Base-by-base conservation (phyloP, 2,888 invertebrate species). In the Caenorhabditis sulstoni region DNA sequence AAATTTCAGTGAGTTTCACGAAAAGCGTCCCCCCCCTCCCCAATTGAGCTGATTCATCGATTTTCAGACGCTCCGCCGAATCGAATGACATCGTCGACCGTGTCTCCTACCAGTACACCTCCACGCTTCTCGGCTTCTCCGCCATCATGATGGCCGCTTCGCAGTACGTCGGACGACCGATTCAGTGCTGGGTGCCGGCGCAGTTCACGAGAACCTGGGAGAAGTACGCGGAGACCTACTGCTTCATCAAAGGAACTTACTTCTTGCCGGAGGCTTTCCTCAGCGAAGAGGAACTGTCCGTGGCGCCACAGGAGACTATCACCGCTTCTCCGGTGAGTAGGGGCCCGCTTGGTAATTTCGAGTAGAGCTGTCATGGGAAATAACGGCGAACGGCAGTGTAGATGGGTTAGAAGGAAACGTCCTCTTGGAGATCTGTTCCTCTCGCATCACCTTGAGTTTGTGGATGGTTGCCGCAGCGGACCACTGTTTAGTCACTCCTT, bases 141-240 rank as follows among this genome's bases (percentile, higher is more conserved):
- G 89, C 89, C 23, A 83, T 89, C 55, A 89, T 89, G 57, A 82
- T 89, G 58, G 87, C 89, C 11, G 90, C 88, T 41, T 89, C 89
- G 0, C 89, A 90, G 73, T 89, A 90, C 66, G 88, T 89, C 61
- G 89, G 89, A 45, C 87, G 88, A 44, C 88, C 88, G n/a, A 88
- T 88, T 47, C 79, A 89, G 82, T 89, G 89, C 62, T 89, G 89
- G 89, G 89, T 89, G 18, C 89, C 89, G 12, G 86, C 89, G 20
- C 88, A 89, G 71, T 89, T 87, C 81, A 89, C 89, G 23, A 87
- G 88, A 39, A 85, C 86, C 18, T 87, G 87, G 87, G 87, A 87
- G 74, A 87, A 87, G 81, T 89, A 87, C 64, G 86, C 88, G 8
- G 89, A 89, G 64, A 89, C 88, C 8, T 88, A 86, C 70, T 89